Conservation (phyloP, 2,797 vertebrate species). For the Cebuella pygmaea region DNA sequence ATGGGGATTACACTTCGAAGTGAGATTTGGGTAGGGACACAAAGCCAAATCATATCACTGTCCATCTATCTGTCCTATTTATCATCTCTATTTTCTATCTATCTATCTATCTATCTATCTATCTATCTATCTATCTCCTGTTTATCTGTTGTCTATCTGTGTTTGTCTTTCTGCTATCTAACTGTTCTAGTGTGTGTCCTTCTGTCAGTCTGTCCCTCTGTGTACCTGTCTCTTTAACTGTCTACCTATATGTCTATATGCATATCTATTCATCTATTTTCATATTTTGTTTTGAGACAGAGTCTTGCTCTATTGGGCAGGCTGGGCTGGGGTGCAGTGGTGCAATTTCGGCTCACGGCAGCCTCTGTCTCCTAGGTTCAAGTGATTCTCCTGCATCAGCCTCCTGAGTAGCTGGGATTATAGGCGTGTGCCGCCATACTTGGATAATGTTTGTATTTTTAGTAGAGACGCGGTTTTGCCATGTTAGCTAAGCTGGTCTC, state of each 20-base stretch:
- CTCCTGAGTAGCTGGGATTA: background rate
- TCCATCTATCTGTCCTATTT: too few species aligned
- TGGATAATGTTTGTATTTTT: background rate
- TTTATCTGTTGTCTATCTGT: background rate
- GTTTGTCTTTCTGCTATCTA: background rate
- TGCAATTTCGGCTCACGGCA: background rate
- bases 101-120: background rate
- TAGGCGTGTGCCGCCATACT: rapidly evolving
- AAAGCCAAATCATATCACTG: too few species aligned
- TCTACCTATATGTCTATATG: background rate
- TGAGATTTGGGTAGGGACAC: too few species aligned
- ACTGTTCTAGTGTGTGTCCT: background rate
- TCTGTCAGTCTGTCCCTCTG: background rate
- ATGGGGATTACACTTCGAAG: too few species aligned
- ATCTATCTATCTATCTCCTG: background rate
- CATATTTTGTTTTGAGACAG: background rate
- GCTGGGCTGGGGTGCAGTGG: background rate
- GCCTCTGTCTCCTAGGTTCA: background rate
- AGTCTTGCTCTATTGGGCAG: background rate
- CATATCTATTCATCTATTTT: background rate
- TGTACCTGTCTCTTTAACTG: background rate
- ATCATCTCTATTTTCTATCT: background rate
- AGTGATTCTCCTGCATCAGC: background rate
- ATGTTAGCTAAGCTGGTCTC: background rate
- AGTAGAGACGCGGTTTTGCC: background rate